Percentiles rank a stretch among this genome's conserved stretches.
Conservation (phyloP, 2,113 vertebrate species). For the Syngnathus scovelli region DNA sequence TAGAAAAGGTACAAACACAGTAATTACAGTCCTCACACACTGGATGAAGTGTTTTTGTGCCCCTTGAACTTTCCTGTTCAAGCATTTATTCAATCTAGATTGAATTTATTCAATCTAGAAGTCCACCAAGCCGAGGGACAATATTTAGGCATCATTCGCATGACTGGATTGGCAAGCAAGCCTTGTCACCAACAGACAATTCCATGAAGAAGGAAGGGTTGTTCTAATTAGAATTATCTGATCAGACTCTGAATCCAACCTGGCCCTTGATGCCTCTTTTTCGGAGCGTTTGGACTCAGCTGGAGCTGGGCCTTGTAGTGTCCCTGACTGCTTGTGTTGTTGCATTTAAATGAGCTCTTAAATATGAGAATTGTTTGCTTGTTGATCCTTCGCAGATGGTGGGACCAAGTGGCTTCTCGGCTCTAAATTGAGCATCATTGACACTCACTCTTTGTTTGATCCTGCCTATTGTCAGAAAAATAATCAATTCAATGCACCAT, state of each 20-base stretch:
- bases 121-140: neutral
- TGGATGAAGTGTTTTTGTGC: neutral
- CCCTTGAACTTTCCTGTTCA: neutral
- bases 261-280: slow-evolving; percentile 12
- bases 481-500: neutral
- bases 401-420: neutral
- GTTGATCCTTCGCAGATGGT: neutral
- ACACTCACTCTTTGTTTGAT: neutral
- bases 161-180: neutral
- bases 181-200: slow-evolving; percentile 1
- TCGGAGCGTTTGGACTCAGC: neutral
- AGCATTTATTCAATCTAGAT: slow-evolving; percentile 1
- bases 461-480: neutral
- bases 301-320: neutral
- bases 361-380: neutral
- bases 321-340: neutral
- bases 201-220: neutral
- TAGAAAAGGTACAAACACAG: neutral
- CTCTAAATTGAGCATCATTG: neutral
- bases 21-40: neutral
- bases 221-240: slow-evolving; percentile 35
- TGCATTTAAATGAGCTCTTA: slow-evolving; percentile 21
- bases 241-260: slow-evolving; percentile 21
- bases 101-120: neutral
- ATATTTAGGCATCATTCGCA: neutral